Conservation (phyloP, 2,888 invertebrate species). For the Calameuta filiformis region DNA sequence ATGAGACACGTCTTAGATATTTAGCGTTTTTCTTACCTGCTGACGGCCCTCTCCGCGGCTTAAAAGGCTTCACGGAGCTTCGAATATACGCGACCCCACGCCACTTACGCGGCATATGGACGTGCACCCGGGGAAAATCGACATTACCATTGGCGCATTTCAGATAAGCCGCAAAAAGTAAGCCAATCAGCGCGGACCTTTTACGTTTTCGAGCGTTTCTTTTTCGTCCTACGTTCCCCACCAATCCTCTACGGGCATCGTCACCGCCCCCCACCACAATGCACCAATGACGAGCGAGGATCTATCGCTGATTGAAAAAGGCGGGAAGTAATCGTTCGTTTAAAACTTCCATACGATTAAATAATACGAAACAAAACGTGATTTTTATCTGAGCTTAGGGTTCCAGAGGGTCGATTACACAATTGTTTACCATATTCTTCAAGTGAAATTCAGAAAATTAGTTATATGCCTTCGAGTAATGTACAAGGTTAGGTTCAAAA, state of each 20-base stretch:
- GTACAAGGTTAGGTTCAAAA: background rate
- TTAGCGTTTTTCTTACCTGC: slow-evolving; percentile 72
- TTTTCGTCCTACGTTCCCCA: slow-evolving; percentile 55
- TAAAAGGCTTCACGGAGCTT: slow-evolving; percentile 70
- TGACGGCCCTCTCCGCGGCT: slow-evolving; percentile 69
- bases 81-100: slow-evolving; percentile 74
- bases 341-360: slow-evolving; percentile 18
- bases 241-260: background rate
- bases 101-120: slow-evolving; percentile 73
- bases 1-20: slow-evolving; percentile 68
- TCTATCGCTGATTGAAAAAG: slow-evolving; percentile 43
- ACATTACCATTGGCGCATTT: slow-evolving; percentile 69
- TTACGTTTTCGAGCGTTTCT: slow-evolving; percentile 70
- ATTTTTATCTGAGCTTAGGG: background rate
- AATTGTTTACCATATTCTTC: background rate
- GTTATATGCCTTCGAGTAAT: background rate
- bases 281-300: slow-evolving; percentile 14
- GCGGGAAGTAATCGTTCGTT: slow-evolving; percentile 50
- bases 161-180: slow-evolving; percentile 71
- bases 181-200: slow-evolving; percentile 67
- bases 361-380: background rate
- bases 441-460: background rate
- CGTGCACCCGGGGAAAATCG: slow-evolving; percentile 65
- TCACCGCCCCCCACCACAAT: slow-evolving; percentile 33
- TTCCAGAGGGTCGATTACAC: background rate